Evolutionary conservation across 1,140 invertebrate genomes (phyloP).

Genomic region (Lucilia cuprina): DNA sequence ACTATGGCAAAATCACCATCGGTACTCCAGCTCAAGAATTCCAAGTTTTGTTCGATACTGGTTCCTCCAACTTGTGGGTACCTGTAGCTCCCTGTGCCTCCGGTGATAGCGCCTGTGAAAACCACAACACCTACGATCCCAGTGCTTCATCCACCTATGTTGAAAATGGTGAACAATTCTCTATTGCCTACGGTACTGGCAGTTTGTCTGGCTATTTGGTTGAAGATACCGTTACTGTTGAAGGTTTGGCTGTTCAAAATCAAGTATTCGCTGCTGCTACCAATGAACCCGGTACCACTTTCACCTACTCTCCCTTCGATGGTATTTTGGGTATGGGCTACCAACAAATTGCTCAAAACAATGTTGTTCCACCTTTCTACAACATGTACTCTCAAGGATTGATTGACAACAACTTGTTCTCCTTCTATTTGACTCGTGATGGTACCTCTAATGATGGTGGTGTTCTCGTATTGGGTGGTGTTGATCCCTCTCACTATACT

Average conservation of each 20-base stretch:
- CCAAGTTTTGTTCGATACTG: conserved; percentile 96
- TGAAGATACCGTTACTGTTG: conserved; percentile 78
- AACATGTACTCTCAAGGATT: conserved; percentile 88
- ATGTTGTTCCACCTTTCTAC: conserved; percentile 92
- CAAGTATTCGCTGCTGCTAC: conserved; percentile 98
- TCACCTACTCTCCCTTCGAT: conserved; percentile 95
- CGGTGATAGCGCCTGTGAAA: conserved; percentile 86
- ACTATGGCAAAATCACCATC: conserved; percentile 92
- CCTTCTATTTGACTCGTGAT: conserved; percentile 85
- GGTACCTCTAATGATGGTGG: conserved; percentile 62
- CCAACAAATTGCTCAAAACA: conserved; percentile 84
- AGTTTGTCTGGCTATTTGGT: conserved; percentile 94
- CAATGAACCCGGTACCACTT: conserved; percentile 87
- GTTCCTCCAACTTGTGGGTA: conserved; percentile 98
- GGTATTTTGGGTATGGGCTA: conserved; percentile 95
- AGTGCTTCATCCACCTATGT: conserved; percentile 81
- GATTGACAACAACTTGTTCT: conserved; percentile 83
- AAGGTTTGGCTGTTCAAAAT: conserved; percentile 71
- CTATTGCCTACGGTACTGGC: conserved; percentile 94
- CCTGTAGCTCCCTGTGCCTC: conserved; percentile 78
- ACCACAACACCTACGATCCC: conserved; percentile 91
- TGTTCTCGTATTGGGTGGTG: conserved; percentile 55
- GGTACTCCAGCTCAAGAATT: conserved; percentile 95
- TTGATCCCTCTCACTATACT: conserved; percentile 46
- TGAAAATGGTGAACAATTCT: conserved; percentile 88